Conservation (phyloP, 2,113 vertebrate species). For the Melozone crissalis region DNA sequence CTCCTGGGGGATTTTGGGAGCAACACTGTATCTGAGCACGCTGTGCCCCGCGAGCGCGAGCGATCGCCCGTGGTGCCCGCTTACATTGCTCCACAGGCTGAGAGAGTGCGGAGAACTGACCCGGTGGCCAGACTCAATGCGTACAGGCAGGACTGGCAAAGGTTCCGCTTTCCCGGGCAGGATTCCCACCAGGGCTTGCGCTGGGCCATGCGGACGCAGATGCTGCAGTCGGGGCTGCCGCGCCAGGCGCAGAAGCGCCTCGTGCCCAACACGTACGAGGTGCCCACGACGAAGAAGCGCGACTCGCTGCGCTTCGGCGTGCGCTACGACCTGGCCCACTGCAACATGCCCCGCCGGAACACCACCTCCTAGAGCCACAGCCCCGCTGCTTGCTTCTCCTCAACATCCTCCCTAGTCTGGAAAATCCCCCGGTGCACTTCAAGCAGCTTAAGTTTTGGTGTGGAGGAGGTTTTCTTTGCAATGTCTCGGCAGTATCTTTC, state of each 20-base stretch:
- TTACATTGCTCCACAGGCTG: constrained; percentile 15
- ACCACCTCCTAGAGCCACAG: neutral
- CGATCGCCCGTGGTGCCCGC: constrained; percentile 15
- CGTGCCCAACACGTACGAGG: constrained; percentile 80
- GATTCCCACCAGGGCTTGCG: constrained; percentile 51
- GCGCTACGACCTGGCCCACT: constrained; percentile 83
- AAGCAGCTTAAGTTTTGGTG: no score
- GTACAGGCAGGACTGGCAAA: constrained; percentile 73
- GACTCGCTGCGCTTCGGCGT: constrained; percentile 84
- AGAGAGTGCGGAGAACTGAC: constrained; percentile 37
- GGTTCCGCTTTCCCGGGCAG: constrained; percentile 65
- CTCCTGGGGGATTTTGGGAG: neutral
- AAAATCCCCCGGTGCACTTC: rapidly evolving
- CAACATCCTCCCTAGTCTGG: neutral
- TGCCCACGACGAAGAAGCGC: constrained; percentile 90
- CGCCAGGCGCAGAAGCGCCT: neutral
- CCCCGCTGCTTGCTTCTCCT: neutral
- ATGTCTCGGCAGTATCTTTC: rapidly evolving
- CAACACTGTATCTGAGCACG: neutral
- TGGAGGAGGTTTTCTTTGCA: neutral
- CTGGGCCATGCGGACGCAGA: constrained; percentile 62
- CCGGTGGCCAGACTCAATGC: constrained; percentile 57
- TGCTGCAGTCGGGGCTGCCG: neutral
- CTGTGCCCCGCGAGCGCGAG: neutral
- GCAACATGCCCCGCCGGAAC: constrained; percentile 70